Conservation (phyloP, 64 coral and sea anemone genomes). For the Pocillopora damicornis region DNA sequence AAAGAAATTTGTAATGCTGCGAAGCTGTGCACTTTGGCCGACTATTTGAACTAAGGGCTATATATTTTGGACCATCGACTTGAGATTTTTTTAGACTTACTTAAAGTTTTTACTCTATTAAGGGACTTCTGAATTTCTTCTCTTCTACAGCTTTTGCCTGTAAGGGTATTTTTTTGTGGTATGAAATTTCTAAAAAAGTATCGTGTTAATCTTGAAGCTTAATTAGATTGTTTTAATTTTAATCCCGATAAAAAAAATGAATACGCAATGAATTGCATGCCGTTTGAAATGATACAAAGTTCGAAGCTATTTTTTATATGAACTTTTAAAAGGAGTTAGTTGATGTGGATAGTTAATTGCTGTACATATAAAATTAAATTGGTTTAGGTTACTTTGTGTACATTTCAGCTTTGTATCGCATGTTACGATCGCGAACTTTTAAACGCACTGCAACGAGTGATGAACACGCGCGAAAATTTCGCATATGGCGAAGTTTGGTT, state of each 20-base stretch:
- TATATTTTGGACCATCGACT: too few relatives aligned
- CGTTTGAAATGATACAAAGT: slow-evolving; percentile 6
- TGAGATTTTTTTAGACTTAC: too few relatives aligned
- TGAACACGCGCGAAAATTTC: background rate
- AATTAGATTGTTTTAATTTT: background rate
- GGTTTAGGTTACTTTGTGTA: background rate
- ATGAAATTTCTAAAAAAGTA: background rate
- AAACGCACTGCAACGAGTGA: background rate
- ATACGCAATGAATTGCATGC: background rate
- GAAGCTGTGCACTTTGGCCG: too few relatives aligned
- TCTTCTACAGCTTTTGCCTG: too few relatives aligned
- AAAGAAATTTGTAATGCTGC: too few relatives aligned
- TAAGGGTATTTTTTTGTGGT: too few relatives aligned
- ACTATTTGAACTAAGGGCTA: too few relatives aligned
- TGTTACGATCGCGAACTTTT: background rate
- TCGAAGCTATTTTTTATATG: slow-evolving; percentile 26
- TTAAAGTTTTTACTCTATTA: too few relatives aligned
- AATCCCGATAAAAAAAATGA: background rate
- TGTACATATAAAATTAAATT: slow-evolving; percentile 25
- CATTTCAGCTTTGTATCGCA: background rate
- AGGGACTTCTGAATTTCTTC: too few relatives aligned
- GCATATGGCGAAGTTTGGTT: background rate
- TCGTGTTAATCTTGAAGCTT: background rate
- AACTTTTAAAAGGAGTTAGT: background rate
- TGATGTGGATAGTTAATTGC: slow-evolving; percentile 30